Evolutionary conservation across 2,888 invertebrate species (phyloP).

Genomic region (Halocaridina rubra): DNA sequence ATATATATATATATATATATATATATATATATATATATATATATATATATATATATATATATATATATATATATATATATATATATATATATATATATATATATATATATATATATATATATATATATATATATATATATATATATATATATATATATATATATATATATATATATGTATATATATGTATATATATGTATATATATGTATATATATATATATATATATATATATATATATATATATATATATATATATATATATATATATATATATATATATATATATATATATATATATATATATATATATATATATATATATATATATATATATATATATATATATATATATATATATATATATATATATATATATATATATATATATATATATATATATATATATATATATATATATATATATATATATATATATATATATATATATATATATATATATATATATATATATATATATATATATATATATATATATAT

Average conservation of each 20-base stretch:
- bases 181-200: not conserved
- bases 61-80: not conserved
- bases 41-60: not conserved
- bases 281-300: not conserved
- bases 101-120: conserved; percentile 4
- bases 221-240: not conserved
- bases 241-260: not conserved
- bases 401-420: no score
- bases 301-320: not conserved
- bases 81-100: not conserved
- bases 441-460: conserved; percentile 14
- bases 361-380: not conserved
- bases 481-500: conserved; percentile 3
- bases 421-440: not conserved
- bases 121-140: conserved; percentile 1
- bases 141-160: not conserved
- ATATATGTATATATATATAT: not conserved
- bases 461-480: not conserved
- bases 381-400: not conserved
- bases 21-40: not conserved
- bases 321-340: not conserved
- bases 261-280: not conserved
- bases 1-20: not conserved
- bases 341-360: not conserved
- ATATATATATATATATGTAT: not conserved